Evolutionary conservation across 2,113 vertebrate genomes (phyloP), one percentile per base, ranked within the genome.

Genomic region (Desmodus rotundus): DNA sequence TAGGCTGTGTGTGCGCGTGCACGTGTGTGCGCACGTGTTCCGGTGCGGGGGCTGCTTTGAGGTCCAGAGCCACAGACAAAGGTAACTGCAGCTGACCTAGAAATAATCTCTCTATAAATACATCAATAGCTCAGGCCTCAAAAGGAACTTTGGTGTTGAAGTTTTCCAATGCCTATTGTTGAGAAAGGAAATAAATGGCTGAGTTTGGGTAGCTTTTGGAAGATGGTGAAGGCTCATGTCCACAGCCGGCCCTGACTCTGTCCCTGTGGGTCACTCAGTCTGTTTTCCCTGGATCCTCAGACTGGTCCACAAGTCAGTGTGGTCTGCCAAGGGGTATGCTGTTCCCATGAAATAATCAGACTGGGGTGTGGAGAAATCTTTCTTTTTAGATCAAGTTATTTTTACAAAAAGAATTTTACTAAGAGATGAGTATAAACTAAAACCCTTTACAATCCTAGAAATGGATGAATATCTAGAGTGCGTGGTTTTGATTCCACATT

Each of bases 371-470:
- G 76, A 67, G 80, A 93, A 94, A 87, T 61, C 52, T 96, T 95
- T 95, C 65, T 72, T 95, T 56, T 88, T 88, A 95, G 67, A 90
- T 74, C 7, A 95, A 86, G 50, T 82, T 85, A 93, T 83, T 93
- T 91, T 88, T 89, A 45, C 4, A 93, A 92, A 87, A 87, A 47
- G 54, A 70, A 82, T 67, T 96, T 91, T 94, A 16, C 61, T 93
- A 85, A 95, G 67, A 83, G 54, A 68, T 45, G 43, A 96, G 45
- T 82, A 63, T 26, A 94, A 97, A 94, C 36, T 50, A 83, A 92
- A 93, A 56, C 8, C 45, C 26, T n/a, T 52, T 20, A 80, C 16
- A 86, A 26, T 82, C 68, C 50, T 61, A 93, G 61, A 95, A 89
- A 91, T 78, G 72, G 90, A 78, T 65, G 50, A 63, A 47, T 68